phyloP scores from a whole-genome alignment of 1,140 invertebrate genomes.

The Plutomurus gul region DNA sequence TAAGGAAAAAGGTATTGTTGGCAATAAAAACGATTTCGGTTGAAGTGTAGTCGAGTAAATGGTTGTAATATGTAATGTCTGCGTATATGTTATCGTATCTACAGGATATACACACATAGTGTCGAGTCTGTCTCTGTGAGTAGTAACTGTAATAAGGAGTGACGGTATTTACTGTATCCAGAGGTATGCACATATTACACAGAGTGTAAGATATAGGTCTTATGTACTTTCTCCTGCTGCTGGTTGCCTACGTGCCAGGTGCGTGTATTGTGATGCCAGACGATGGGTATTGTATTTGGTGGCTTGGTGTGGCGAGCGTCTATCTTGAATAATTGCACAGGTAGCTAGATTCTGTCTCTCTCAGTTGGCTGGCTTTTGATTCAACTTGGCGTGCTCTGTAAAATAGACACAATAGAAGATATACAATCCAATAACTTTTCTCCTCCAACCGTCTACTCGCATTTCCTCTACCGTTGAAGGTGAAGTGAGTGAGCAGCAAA shows the following conservation, averaged over 20 bases:
- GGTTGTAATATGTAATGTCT: no score
- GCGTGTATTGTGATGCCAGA: no score
- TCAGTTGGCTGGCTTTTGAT: slow-evolving; percentile 16
- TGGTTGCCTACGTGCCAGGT: neutral
- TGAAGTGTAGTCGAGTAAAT: neutral
- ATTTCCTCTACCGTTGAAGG: neutral
- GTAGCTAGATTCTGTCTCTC: neutral
- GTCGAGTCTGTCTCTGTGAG: no score
- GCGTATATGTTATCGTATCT: no score
- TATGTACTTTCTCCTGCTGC: neutral
- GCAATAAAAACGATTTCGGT: neutral
- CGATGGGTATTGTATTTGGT: no score
- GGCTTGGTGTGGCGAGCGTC: neutral
- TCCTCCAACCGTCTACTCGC: neutral
- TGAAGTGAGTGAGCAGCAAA: no score
- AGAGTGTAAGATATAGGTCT: neutral
- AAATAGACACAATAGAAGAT: slow-evolving; percentile 22
- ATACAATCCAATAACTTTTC: neutral
- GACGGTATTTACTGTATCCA: no score
- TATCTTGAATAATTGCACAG: slow-evolving; percentile 19
- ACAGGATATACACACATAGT: no score
- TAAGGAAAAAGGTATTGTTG: neutral
- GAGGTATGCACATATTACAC: no score
- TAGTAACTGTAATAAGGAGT: no score
- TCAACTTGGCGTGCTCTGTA: slow-evolving; percentile 21